phyloP scores from a whole-genome alignment of 2,888 invertebrate species.

The Drosophila kambysellisi region DNA sequence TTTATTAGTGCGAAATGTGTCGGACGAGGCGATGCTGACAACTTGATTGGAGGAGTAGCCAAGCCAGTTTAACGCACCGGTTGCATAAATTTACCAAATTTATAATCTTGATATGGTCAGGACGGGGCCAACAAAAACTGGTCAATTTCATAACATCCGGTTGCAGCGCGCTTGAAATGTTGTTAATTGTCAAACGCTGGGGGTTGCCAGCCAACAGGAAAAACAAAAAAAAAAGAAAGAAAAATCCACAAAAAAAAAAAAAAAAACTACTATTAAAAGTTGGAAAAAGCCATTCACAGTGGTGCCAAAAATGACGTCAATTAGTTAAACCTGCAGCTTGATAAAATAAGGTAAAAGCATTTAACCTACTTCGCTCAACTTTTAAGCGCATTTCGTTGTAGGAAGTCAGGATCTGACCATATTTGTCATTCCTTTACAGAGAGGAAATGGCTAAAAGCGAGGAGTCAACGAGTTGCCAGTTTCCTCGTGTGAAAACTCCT shows the following conservation, averaged over 20 bases:
- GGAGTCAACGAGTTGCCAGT: conserved; percentile 27
- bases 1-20: conserved; percentile 64
- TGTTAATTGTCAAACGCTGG: conserved; percentile 72
- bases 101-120: conserved; percentile 74
- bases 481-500: conserved; percentile 58
- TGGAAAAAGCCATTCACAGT: conserved; percentile 16
- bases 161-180: conserved; percentile 78
- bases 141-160: conserved; percentile 81
- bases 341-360: conserved; percentile 76
- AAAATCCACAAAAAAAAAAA: background rate
- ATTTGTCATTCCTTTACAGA: conserved; percentile 36
- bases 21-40: conserved; percentile 54
- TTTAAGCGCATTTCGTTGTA: conserved; percentile 64
- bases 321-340: conserved; percentile 57
- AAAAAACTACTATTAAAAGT: conserved; percentile 3
- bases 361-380: conserved; percentile 69
- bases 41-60: conserved; percentile 65
- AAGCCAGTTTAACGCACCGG: conserved; percentile 55
- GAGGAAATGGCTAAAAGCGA: conserved; percentile 60
- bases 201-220: conserved; percentile 60
- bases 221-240: conserved; percentile 35
- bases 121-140: conserved; percentile 63
- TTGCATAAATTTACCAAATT: conserved; percentile 78
- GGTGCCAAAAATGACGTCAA: conserved; percentile 71
- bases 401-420: conserved; percentile 50